Base-by-base conservation (phyloP, 2,797 vertebrate species). In the Sciurus carolinensis region DNA sequence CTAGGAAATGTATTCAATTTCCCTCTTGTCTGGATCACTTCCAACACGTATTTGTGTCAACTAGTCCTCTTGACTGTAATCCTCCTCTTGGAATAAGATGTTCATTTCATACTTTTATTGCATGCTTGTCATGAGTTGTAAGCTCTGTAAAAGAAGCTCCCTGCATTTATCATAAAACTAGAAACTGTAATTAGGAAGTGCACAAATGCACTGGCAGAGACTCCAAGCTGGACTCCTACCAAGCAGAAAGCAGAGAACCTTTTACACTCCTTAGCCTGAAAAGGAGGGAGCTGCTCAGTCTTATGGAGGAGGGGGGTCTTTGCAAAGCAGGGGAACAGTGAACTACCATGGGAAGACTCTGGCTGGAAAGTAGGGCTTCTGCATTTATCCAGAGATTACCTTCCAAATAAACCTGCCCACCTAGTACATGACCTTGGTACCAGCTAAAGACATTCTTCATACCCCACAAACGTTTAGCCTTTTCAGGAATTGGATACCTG, bases 11-110 rank as follows among this genome's bases (percentile, higher is more conserved):
- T 72, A 87, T 95, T 97, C 96, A 91, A 91, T 97, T 97, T 97
- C 87, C 88, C 91, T 97, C 96, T 94, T 87, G 88, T 96, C 95
- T 97, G 96, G 95, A 97, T 97, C 80, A 82, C 42, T 97, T 97
- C 94, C 97, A 98, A 80, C 79, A 64, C 87, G 88, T 95, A 93
- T 97, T 95, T 13, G 4, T 97, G 95, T 98, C 97, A 96, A 90
- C 86, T 83, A 96, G 89, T 94, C 80, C 89, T 93, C 95, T 95
- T 96, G 86, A 96, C 92, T 97, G 22, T 94, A 97, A 97, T 93
- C 92, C 97, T 95, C 33, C 92, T 97, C 92, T 97, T 95, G 75
- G 96, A 98, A 95, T 97, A 97, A 97, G 97, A 97, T 96, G 96
- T 97, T 98, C 97, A 96, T 96, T 95, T 97, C 80, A 88, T 93